phyloP scores from a whole-genome alignment of 2,113 vertebrate genomes.

The Orientallactaga bullata region DNA sequence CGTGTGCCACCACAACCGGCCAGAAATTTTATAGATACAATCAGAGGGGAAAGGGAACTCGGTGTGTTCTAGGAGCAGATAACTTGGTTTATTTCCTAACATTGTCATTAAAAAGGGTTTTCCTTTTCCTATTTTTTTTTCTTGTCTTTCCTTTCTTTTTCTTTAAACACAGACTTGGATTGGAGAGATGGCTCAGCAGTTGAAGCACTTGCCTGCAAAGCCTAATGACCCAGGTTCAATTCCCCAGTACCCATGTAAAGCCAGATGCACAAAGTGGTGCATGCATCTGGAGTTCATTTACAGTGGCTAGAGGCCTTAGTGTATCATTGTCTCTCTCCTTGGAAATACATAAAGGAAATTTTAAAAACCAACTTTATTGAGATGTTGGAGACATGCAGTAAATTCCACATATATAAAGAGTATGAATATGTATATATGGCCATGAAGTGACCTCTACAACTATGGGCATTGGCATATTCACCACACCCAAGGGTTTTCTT shows the following conservation, averaged over 20 bases:
- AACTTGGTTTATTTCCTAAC: neutral
- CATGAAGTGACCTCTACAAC: neutral
- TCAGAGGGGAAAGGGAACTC: neutral
- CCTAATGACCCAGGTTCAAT: no score
- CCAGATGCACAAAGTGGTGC: no score
- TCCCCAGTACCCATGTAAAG: no score
- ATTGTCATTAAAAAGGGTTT: neutral
- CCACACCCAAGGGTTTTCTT: neutral
- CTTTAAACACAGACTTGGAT: neutral
- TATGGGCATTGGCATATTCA: neutral
- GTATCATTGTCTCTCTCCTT: no score
- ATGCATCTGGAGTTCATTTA: no score
- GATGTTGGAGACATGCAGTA: neutral
- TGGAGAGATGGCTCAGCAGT: no score
- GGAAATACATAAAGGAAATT: no score
- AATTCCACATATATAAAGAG: neutral
- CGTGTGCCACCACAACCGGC: no score
- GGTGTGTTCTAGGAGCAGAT: neutral
- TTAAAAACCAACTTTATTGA: neutral
- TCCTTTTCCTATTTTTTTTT: neutral
- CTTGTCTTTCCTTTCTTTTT: neutral
- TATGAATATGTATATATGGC: neutral
- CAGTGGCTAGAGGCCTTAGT: no score
- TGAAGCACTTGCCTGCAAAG: no score
- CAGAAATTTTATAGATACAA: neutral